These are phyloP conservation scores for Myrmecophaga tridactyla DNA, from an alignment of 2,113 vertebrate genomes.

Conservation along the genomic window DNA sequence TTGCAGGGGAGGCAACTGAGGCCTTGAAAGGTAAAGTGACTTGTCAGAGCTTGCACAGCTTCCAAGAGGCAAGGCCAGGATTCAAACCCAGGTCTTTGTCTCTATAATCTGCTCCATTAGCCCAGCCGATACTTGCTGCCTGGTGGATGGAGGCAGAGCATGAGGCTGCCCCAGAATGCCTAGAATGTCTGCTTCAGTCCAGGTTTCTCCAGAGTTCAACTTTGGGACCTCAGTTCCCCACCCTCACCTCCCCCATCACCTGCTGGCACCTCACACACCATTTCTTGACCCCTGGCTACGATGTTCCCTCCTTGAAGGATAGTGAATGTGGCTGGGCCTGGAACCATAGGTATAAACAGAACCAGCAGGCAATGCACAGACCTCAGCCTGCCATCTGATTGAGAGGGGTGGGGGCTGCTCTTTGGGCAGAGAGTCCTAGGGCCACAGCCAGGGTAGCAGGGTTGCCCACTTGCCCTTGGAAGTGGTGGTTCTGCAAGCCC, in stretches of 20 bases:
- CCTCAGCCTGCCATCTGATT: neutral
- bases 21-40: neutral
- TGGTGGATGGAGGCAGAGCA: neutral
- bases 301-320: neutral
- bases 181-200: neutral
- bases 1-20: neutral
- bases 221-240: neutral
- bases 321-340: neutral
- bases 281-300: neutral
- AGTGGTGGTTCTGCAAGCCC: neutral
- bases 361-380: neutral
- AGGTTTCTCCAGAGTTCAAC: neutral
- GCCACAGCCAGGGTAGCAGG: neutral
- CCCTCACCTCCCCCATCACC: rapidly evolving
- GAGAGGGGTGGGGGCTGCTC: neutral
- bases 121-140: neutral
- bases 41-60: neutral
- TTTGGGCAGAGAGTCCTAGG: neutral
- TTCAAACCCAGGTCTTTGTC: neutral
- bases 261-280: neutral
- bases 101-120: neutral
- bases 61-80: neutral
- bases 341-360: neutral
- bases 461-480: neutral
- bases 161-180: no score